Base-by-base conservation (phyloP, 2,888 invertebrate genomes). In the Microchrysa polita region DNA sequence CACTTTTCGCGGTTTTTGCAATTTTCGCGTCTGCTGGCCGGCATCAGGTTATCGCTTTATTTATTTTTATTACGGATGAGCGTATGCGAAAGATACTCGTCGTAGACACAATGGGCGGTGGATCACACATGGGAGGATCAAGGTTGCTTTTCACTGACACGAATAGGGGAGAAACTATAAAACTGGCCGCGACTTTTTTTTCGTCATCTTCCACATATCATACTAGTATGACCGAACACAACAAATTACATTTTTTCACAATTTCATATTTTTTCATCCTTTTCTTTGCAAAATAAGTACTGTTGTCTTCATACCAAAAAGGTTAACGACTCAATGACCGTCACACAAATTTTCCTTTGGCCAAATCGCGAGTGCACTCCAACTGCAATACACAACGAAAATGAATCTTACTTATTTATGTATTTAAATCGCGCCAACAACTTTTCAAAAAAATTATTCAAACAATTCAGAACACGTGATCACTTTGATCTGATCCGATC, bases 401-500 rank as follows among this genome's bases (percentile, higher is more conserved):
- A 18, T 42, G 18, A 5, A n/a, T 40, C 18, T 61, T 61, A 61
- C 40, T 61, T 61, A 40, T 61, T n/a, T n/a, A 61, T 16, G 2
- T 34, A 34, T 34, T 5, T 7, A 34, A 34, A 34, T 2, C 27
- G 61, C 61, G 61, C 40, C 23, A 61, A 61, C 61, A 16, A n/a
- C n/a, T 12, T 34, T 61, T n/a, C n/a, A n/a, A n/a, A n/a, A n/a
- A 40, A 61, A 16, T 16, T 18, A 65, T 65, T 20, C 18, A 0
- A 48, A 61, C 40, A 48, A 48, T 20, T 10, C 44, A 18, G 48
- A 65, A 65, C 65, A 65, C 65, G 65, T 65, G 65, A 65, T 65
- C 42, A 22, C 44, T 14, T 10, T 48, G 48, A 65, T 65, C 48
- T 65, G 65, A 65, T 44, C 65, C 65, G 14, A 44, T 65, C 18